A percentile compares a stretch with the other conserved stretches of the same genome.
These are phyloP conservation scores for Pachypanchax playfairii DNA, from an alignment of 2,113 vertebrate genomes.

Conservation along the genomic window DNA sequence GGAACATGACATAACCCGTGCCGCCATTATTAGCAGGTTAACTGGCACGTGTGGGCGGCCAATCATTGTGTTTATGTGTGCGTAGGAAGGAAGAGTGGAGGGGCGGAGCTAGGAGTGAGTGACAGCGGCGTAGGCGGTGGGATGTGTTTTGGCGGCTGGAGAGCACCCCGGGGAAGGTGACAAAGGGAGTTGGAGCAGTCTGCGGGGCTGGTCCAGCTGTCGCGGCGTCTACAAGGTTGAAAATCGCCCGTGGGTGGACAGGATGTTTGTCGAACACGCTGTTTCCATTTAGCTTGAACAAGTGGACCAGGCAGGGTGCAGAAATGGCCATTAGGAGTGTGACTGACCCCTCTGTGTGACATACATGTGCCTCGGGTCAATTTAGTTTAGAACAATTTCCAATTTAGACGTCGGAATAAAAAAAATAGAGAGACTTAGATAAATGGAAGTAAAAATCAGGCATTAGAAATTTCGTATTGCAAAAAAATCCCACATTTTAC, in stretches of 20 bases:
- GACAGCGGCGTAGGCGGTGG: slow-evolving; percentile 71
- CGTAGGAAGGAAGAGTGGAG: slow-evolving; percentile 22
- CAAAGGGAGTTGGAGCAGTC: slow-evolving; percentile 20
- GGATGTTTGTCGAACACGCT: slow-evolving; percentile 64
- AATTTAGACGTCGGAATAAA: no score
- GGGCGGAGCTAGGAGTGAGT: slow-evolving; percentile 59
- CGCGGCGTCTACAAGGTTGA: slow-evolving; percentile 42
- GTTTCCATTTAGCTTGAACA: slow-evolving; percentile 68
- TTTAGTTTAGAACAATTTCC: background rate
- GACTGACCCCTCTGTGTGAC: slow-evolving; percentile 22
- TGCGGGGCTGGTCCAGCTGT: slow-evolving; percentile 19
- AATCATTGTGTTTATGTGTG: slow-evolving; percentile 21
- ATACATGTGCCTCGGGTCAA: background rate
- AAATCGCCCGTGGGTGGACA: slow-evolving; percentile 68
- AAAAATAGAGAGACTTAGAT: no score
- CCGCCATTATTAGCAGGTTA: slow-evolving; percentile 66
- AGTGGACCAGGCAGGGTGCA: slow-evolving; percentile 27
- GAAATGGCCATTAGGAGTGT: slow-evolving; percentile 17
- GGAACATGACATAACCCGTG: slow-evolving; percentile 47
- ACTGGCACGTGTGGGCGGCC: slow-evolving; percentile 67
- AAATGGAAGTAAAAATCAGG: no score
- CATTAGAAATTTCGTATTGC: no score
- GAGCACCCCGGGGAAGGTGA: slow-evolving; percentile 32
- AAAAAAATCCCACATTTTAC: no score
- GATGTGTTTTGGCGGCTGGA: slow-evolving; percentile 35